phyloP scores from a whole-genome alignment of 2,797 vertebrate genomes.

The Falco rusticolus region DNA sequence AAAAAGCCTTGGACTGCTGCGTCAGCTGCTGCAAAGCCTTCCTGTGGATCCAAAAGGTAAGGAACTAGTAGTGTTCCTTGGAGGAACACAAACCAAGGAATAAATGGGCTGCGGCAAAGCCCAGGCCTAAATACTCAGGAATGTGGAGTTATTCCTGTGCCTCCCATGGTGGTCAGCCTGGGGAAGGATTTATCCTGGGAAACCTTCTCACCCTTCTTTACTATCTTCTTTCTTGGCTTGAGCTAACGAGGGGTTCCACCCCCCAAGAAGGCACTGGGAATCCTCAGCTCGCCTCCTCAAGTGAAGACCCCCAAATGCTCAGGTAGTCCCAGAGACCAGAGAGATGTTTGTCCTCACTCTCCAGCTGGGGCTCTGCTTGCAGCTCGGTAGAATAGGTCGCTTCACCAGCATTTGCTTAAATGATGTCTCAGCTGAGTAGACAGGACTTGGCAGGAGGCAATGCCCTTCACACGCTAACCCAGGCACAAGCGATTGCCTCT shows the following conservation, averaged over 20 bases:
- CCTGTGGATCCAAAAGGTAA: not conserved
- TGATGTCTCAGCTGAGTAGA: not conserved
- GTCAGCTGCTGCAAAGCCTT: not conserved
- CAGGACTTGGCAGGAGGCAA: not conserved
- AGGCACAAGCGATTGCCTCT: not conserved
- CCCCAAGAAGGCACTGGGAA: not conserved
- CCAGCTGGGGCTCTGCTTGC: not conserved
- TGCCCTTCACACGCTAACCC: not conserved
- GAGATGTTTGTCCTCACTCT: not conserved
- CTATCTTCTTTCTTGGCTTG: not conserved
- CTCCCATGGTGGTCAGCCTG: not conserved
- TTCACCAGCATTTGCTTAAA: not conserved
- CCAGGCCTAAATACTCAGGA: not conserved
- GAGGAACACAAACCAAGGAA: not conserved
- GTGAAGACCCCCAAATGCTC: not conserved
- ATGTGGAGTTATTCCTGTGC: not conserved
- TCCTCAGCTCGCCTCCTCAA: not conserved
- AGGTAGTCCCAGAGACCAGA: not conserved
- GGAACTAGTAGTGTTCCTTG: not conserved
- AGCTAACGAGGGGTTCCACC: not conserved
- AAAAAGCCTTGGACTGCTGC: not conserved
- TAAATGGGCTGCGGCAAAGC: not conserved
- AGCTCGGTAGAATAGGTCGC: not conserved
- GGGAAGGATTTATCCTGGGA: not conserved
- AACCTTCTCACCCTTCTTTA: not conserved